Evolutionary conservation across 2,888 invertebrate genomes (phyloP), one percentile per base, ranked within the genome.

Genomic region (Lumbricus terrestris): DNA sequence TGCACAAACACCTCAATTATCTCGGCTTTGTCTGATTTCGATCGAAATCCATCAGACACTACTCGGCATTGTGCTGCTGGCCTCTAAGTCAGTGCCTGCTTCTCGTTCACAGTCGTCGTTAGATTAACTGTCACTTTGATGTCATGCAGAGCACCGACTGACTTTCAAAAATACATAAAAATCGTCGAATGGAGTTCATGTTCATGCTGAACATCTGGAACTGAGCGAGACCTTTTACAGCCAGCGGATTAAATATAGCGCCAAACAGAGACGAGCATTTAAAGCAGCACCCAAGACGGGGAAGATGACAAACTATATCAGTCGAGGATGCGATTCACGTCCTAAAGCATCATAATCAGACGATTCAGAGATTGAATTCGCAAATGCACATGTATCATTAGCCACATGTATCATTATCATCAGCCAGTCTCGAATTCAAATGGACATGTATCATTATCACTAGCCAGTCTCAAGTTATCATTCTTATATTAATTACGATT

Each of bases 91-190:
- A 69, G 69, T 11, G 38, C 8, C 20, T 8, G n/a, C 69, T 69
- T 69, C 29, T n/a, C 69, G 8, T n/a, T 69, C 69, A n/a, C 6
- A 69, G 47, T 69, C 5, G 47, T 40, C 18, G 18, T 54, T 69
- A 69, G 69, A 69, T 69, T 69, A 69, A 69, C 69, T 69, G 69
- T 69, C n/a, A 34, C 37, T 85, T 85, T 85, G 85, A 85, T 35
- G 85, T 85, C 35, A 35, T 37, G 34, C 85, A 35, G 34, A 85
- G 85, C 23, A 85, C 85, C 15, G 34, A 33, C 20, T 85, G 85
- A 85, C 85, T 85, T 85, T 34, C 85, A 85, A 34, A 85, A 34
- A 85, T 47, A 47, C 47, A 47, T 85, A 85, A 85, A 85, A 85
- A 85, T 85, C 16, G 69, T n/a, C 11, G n/a, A 69, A n/a, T 69